Evolutionary conservation across 1,140 invertebrate species (phyloP).

Genomic region (Musca domestica): DNA sequence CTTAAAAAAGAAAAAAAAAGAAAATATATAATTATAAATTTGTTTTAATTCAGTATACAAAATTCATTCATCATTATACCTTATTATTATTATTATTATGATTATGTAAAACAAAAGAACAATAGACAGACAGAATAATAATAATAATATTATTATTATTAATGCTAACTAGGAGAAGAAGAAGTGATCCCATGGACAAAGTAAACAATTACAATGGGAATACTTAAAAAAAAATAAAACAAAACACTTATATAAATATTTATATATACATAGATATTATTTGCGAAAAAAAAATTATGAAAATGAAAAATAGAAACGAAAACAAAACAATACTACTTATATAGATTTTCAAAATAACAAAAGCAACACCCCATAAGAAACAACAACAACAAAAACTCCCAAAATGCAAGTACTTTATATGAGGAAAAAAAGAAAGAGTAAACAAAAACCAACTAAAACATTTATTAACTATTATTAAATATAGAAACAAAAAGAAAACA

Average conservation of each 20-base stretch:
- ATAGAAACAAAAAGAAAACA: constrained; percentile 7
- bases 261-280: constrained; percentile 25
- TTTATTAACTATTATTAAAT: constrained; percentile 17
- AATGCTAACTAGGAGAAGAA: not conserved
- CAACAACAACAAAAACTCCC: not conserved
- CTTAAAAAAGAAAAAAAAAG: not conserved
- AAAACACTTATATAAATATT: constrained; percentile 19
- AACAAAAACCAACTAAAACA: constrained; percentile 17
- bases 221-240: no score
- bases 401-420: constrained; percentile 8
- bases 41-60: constrained; percentile 12
- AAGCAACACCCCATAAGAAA: constrained; percentile 3
- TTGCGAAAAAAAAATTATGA: constrained; percentile 15
- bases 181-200: no score
- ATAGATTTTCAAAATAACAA: not conserved
- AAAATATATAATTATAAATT: not conserved
- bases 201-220: no score
- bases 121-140: not conserved
- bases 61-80: no score
- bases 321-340: not conserved
- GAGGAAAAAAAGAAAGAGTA: constrained; percentile 1
- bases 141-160: constrained; percentile 14
- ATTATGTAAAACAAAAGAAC: not conserved
- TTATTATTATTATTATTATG: no score
- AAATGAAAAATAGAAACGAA: constrained; percentile 19